Evolutionary conservation across 2,797 vertebrate genomes (phyloP).

Genomic region (Parauchenoglanis ngamensis): DNA sequence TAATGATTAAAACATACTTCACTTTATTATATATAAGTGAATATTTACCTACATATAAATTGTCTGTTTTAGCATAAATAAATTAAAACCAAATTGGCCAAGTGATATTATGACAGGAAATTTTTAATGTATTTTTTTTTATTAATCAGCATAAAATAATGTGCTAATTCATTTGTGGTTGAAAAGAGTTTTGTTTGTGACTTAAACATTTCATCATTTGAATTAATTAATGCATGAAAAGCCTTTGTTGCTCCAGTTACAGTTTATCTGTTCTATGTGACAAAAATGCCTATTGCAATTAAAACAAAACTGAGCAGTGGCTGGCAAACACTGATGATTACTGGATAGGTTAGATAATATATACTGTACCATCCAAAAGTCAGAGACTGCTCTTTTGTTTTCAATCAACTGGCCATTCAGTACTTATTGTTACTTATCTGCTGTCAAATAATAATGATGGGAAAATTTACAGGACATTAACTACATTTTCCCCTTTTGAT

Average conservation of each 20-base stretch:
- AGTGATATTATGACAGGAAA: not conserved
- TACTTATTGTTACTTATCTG: not conserved
- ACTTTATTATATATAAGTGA: not conserved
- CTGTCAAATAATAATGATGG: not conserved
- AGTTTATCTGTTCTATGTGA: not conserved
- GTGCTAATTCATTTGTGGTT: not conserved
- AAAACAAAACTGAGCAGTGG: no score
- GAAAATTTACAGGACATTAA: no score
- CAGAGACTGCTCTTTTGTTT: no score
- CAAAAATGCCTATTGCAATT: no score
- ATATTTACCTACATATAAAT: not conserved
- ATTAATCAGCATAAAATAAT: not conserved
- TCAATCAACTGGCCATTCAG: no score
- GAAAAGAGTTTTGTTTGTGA: not conserved
- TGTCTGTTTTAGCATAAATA: not conserved
- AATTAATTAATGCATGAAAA: not conserved
- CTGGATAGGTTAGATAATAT: no score
- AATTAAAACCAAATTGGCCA: not conserved
- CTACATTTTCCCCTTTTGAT: not conserved
- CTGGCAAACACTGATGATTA: no score
- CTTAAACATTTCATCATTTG: not conserved
- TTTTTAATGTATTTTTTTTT: not conserved
- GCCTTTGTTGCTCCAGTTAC: not conserved
- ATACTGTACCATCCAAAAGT: no score
- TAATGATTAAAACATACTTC: not conserved